phyloP scores from a whole-genome alignment of 1,140 invertebrate species.

The Cotesia chilonis region DNA sequence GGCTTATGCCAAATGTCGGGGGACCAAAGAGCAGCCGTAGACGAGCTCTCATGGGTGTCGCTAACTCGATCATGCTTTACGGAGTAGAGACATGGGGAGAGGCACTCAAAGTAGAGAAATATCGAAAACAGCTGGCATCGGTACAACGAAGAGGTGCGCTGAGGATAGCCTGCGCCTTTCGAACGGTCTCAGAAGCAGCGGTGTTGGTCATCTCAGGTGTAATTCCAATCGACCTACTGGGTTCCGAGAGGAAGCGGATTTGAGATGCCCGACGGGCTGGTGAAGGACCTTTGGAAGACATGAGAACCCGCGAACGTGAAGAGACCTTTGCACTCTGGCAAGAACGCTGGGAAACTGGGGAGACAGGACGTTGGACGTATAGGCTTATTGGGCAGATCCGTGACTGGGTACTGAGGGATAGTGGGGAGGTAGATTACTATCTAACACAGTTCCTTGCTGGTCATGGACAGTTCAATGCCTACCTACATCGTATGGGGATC shows the following conservation, averaged over 20 bases:
- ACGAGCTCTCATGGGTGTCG: conserved; percentile 38
- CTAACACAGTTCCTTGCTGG: too few species aligned
- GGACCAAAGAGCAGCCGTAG: conserved; percentile 42
- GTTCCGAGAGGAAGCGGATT: not conserved
- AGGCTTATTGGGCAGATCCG: not conserved
- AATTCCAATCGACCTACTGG: conserved; percentile 36
- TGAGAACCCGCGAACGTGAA: not conserved
- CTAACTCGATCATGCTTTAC: conserved; percentile 36
- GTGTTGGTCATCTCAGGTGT: conserved; percentile 23
- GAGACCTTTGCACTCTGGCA: not conserved
- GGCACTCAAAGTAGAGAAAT: conserved; percentile 30
- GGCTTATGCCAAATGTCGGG: conserved; percentile 44
- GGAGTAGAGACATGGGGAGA: conserved; percentile 35
- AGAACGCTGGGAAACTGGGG: not conserved
- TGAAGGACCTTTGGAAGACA: not conserved
- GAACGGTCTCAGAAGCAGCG: conserved; percentile 23
- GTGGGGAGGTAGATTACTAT: not conserved
- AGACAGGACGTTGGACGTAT: not conserved
- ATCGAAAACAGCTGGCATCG: conserved; percentile 35
- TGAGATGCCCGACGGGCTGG: conserved; percentile 39
- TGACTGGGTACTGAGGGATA: not conserved
- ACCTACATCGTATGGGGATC: conserved; percentile 1
- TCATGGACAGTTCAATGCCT: not conserved
- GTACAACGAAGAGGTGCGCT: conserved; percentile 38
- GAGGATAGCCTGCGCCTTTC: conserved; percentile 9